A percentile compares a stretch with the other conserved stretches of the same genome.
phyloP scores from a whole-genome alignment of 2,113 vertebrate species.

The Sphaerodactylus townsendi region DNA sequence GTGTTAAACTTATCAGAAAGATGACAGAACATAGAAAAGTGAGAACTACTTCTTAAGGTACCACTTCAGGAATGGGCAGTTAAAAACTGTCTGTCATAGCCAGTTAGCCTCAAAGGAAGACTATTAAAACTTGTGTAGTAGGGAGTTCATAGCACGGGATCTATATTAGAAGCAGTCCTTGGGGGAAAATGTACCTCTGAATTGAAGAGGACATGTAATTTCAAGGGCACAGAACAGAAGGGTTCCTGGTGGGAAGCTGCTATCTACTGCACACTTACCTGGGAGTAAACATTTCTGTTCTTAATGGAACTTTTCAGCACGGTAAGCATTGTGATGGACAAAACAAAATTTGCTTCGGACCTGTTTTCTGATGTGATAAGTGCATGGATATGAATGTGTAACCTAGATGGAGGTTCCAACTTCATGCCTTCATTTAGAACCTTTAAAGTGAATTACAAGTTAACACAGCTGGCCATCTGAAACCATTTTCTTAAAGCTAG shows the following conservation, averaged over 20 bases:
- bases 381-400: too few species aligned
- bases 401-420: too few species aligned
- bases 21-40: constrained; percentile 28
- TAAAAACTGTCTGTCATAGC: constrained; percentile 54
- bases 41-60: constrained; percentile 39
- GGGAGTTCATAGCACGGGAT: constrained; percentile 12
- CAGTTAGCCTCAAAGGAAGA: constrained; percentile 56
- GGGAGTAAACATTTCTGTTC: not conserved
- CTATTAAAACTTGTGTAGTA: constrained; percentile 38
- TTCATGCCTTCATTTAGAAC: too few species aligned
- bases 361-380: not conserved
- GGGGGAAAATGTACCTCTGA: constrained; percentile 11
- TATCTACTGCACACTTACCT: not conserved
- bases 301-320: not conserved
- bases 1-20: constrained; percentile 49
- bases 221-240: constrained; percentile 9
- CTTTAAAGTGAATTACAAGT: too few species aligned
- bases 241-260: not conserved
- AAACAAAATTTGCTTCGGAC: not conserved
- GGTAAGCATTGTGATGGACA: not conserved
- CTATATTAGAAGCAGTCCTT: constrained; percentile 32
- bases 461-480: too few species aligned
- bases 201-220: constrained; percentile 12
- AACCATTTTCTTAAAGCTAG: too few species aligned
- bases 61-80: constrained; percentile 46